Evolutionary conservation across 2,888 invertebrate genomes (phyloP), one percentile per base, ranked within the genome.

Genomic region (Teleiodes luculella): DNA sequence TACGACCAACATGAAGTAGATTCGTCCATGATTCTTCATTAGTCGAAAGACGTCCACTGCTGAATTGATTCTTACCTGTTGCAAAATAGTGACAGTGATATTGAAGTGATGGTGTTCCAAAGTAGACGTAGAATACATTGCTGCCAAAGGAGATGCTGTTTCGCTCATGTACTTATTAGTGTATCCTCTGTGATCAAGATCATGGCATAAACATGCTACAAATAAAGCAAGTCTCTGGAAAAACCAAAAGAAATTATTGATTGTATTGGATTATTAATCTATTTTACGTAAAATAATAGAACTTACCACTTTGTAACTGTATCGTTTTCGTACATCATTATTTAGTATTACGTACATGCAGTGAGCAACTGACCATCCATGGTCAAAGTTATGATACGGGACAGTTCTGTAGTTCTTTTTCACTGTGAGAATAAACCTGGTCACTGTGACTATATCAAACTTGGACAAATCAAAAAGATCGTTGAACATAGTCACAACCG

Each of bases 91-190:
- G 28, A 96, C 95, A 0, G 96, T 96, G 74, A 96, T 96, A 74
- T 96, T 96, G 75, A 96, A 96, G 77, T 96, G 96, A 73, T 96
- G 96, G 70, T 96, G 95, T 73, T 96, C 96, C 90, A 96, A 92
- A 0, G 96, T 95, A 0, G 95, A 95, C 0, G 96, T 96, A 31
- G 95, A 93, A 77, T 96, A 96, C 76, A 97, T 95, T 24, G 94
- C 92, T 0, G 96, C 96, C 35, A 97, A 81, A 0, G 96, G 96
- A 1, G 96, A 95, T 52, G 94, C 94, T 20, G 93, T 95, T 64
- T 95, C 95, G 64, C 94, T 91, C 95, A 96, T 95, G 77, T 95
- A 96, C 72, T 95, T 94, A 74, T 96, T 96, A 57, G 95, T 96
- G 76, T 95, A 96, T 0, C 96, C 96, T 24, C 96, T 90, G 72